Conservation (phyloP, 2,113 vertebrate species). For the Mola mola region DNA sequence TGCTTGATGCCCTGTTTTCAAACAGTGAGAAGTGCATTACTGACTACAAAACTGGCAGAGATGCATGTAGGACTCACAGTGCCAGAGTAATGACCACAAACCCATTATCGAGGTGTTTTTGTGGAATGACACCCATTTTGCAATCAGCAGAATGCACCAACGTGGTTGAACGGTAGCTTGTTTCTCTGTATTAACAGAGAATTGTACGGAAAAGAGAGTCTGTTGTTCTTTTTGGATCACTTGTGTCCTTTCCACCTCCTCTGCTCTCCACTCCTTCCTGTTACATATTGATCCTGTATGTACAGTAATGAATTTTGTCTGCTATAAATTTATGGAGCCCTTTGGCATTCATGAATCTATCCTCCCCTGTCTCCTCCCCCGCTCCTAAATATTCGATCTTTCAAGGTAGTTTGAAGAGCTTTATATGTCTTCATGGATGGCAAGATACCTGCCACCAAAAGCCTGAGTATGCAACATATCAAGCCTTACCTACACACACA, state of each 20-base stretch:
- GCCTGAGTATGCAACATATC: conserved; percentile 35
- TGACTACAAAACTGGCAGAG: no score
- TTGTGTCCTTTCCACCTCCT: neutral
- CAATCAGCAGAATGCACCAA: no score
- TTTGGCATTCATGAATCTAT: conserved; percentile 48
- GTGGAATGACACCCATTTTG: no score
- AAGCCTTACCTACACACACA: conserved; percentile 21
- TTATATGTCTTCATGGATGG: conserved; percentile 33
- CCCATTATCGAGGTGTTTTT: no score
- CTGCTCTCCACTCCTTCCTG: conserved; percentile 16
- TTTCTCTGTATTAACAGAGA: no score
- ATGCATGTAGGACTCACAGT: no score
- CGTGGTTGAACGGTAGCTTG: no score
- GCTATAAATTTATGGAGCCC: conserved; percentile 54
- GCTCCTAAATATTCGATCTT: conserved; percentile 51
- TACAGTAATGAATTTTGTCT: conserved; percentile 55
- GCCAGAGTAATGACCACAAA: no score
- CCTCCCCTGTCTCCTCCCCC: conserved; percentile 19
- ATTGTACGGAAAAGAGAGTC: neutral
- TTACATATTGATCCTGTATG: conserved; percentile 51
- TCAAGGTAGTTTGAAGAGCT: conserved; percentile 31
- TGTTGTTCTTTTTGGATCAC: neutral
- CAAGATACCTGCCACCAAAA: conserved; percentile 47
- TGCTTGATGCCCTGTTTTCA: no score
- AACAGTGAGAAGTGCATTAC: no score